Evolutionary conservation across 2,888 invertebrate species (phyloP), one percentile per base, ranked within the genome.

Genomic region (Pomacea canaliculata): DNA sequence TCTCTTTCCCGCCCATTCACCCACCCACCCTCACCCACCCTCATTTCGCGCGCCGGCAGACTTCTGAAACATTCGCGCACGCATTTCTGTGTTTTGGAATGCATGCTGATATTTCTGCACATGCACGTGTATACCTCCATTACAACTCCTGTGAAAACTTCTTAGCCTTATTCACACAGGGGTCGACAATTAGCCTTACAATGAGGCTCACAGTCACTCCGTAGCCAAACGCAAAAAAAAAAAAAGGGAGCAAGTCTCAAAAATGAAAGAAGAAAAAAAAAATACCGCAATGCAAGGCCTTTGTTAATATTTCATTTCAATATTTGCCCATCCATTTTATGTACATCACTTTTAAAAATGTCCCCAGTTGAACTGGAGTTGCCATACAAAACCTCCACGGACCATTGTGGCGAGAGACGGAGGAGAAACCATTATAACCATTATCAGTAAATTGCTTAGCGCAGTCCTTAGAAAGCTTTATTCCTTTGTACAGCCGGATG

Each of bases 291-390:
- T 60, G 60, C 67, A 23, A 19, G 10, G 59, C 69, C 23, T 74
- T 74, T 74, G 74, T 74, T 67, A 46, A 23, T 13, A 60, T 62
- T 74, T 68, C 74, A 74, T 74, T 74, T 74, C 74, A 74, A 74
- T 74, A 74, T 74, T 74, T 74, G 63, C 74, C 74, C 69, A 74
- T 62, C 74, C 68, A 69, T 68, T 74, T 69, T 68, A 69, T 74
- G 74, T 69, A 68, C 68, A 74, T 74, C 74, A 69, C 63, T 69
- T 69, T 73, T 62, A 59, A 68, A 69, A 46, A 63, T 59, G 74
- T 67, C 74, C 51, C 74, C 69, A 59, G 69, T 69, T 74, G 74
- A 74, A 74, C 74, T 51, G 66, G 9, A 37, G 13, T 16, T 37
- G 51, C 48, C 63, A 63, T 27, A 63, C 63, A 63, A 63, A 63